phyloP scores from a whole-genome alignment of 2,888 invertebrate genomes.

The Hemicrepidius hirtus region DNA sequence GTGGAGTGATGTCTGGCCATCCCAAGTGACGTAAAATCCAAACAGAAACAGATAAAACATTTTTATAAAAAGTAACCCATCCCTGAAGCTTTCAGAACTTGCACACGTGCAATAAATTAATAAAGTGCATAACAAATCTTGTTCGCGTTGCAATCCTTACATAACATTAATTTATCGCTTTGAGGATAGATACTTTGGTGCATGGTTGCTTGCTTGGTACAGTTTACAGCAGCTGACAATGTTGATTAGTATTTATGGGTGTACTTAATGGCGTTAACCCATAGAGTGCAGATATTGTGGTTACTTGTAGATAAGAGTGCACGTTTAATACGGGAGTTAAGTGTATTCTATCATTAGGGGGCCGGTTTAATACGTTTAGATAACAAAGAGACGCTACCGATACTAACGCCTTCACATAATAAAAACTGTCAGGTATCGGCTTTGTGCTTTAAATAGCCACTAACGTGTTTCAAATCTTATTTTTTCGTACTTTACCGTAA shows the following conservation, averaged over 20 bases:
- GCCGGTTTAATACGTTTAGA: conserved; percentile 59
- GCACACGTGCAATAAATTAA: conserved; percentile 29
- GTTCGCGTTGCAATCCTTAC: not conserved
- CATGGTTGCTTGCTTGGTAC: conserved; percentile 19
- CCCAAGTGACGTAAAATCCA: conserved; percentile 44
- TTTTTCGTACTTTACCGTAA: too few relatives aligned
- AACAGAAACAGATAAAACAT: conserved; percentile 24
- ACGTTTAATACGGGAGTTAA: conserved; percentile 60
- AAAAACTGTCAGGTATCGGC: not conserved
- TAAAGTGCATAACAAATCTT: conserved; percentile 8
- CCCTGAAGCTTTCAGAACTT: conserved; percentile 9
- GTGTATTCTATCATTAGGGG: conserved; percentile 66
- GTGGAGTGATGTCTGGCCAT: conserved; percentile 56
- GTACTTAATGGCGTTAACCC: conserved; percentile 56
- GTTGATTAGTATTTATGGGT: conserved; percentile 57
- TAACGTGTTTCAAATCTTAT: too few relatives aligned
- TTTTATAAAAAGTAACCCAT: conserved; percentile 24
- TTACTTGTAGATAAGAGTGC: conserved; percentile 56
- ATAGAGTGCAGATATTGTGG: conserved; percentile 56
- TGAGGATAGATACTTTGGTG: not conserved
- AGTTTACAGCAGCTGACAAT: conserved; percentile 49
- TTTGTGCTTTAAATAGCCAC: too few relatives aligned
- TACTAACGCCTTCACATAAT: conserved; percentile 27
- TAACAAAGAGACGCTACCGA: conserved; percentile 56
- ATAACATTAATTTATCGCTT: conserved; percentile 25